Conservation (phyloP, 2,888 invertebrate genomes). For the Papilio elwesi region DNA sequence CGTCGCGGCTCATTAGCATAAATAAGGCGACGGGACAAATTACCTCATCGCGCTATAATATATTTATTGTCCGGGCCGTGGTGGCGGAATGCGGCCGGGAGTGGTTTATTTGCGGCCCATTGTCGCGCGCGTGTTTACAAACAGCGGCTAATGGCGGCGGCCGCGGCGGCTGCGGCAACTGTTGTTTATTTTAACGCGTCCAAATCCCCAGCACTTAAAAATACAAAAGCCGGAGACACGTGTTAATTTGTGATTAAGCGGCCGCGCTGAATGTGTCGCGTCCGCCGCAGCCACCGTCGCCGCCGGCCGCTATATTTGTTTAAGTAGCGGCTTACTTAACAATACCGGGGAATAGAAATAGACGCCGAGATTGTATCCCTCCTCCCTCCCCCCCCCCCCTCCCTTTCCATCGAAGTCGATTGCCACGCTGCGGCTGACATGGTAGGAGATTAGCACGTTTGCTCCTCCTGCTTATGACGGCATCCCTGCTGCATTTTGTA, state of each 20-base stretch:
- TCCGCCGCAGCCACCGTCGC: not conserved
- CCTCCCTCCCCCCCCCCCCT: not conserved
- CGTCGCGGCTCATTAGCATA: conserved; percentile 71
- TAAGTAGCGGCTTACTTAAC: conserved; percentile 33
- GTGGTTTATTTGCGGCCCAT: conserved; percentile 41
- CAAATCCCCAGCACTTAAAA: conserved; percentile 38
- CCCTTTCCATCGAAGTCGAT: not conserved
- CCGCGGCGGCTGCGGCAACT: conserved; percentile 52
- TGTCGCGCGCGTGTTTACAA: conserved; percentile 64
- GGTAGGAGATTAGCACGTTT: too few species aligned
- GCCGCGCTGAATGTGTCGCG: conserved; percentile 23
- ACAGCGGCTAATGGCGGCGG: conserved; percentile 74
- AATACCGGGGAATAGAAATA: conserved; percentile 27
- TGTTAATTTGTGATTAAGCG: conserved; percentile 33
- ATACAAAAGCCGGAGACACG: conserved; percentile 39
- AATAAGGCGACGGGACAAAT: conserved; percentile 73
- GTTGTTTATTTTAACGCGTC: conserved; percentile 58
- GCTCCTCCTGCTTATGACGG: too few species aligned
- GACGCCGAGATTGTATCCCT: not conserved
- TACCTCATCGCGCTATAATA: conserved; percentile 54
- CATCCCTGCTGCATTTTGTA: too few species aligned
- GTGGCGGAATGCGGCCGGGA: conserved; percentile 61
- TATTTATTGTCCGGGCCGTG: conserved; percentile 57
- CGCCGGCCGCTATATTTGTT: conserved; percentile 28
- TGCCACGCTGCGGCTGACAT: too few species aligned